Base-by-base conservation (phyloP, 2,888 invertebrate genomes). In the Philereme transversata region DNA sequence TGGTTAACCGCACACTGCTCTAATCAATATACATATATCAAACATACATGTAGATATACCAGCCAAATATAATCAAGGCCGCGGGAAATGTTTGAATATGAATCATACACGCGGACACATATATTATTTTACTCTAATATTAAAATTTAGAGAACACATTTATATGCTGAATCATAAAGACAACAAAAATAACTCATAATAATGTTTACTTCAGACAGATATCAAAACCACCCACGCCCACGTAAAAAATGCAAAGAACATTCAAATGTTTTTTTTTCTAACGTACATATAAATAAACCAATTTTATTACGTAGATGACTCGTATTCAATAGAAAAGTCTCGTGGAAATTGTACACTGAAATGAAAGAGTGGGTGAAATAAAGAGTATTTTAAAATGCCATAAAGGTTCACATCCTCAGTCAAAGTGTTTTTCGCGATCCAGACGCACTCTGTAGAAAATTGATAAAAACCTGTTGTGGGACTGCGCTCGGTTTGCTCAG, bases 381-480 rank as follows among this genome's bases (percentile, higher is more conserved):
- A 69, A 73, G 64, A 64, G 67, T 69, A 71, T 65, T 69, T 67
- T 72, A 75, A 79, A 81, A 76, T 72, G 81, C 74, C 76, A 78
- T 77, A 79, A 79, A 81, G 70, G 72, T 68, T 75, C 77, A 79
- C 78, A 81, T 79, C 76, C 72, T 78, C 71, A 73, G 75, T 78
- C 83, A 54, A 86, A 88, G 84, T 88, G 87, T 88, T 88, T 88
- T 84, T 77, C 82, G 74, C 85, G 79, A 82, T 81, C 82, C 87
- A 88, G 88, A 88, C 85, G 87, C 90, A 90, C 86, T 87, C 83
- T 77, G 85, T 79, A 81, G 90, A 90, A 90, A 91, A 91, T 90
- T 91, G 88, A 89, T 87, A 89, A 86, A 90, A 91, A 90, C 88
- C 86, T 88, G 84, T 88, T 87, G 84, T 85, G 85, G 85, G 81